Base-by-base conservation (phyloP, 2,113 vertebrate species). In the Ailuropoda melanoleuca region DNA sequence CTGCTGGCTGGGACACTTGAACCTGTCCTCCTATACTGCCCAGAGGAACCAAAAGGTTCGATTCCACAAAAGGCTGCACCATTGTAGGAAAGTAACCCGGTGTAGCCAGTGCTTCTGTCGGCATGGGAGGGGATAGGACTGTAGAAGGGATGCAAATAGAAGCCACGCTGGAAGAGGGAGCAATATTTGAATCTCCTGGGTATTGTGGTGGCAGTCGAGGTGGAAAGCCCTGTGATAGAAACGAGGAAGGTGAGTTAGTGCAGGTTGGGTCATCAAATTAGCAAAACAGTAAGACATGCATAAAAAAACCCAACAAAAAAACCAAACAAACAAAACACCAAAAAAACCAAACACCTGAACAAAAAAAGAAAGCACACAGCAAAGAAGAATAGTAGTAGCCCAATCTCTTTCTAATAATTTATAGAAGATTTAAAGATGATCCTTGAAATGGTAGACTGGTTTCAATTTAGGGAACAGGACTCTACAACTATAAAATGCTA, bases 81-180 rank as follows among this genome's bases (percentile, higher is more conserved):
- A 97, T 78, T 89, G 98, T 88, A 97, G 99, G 97, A 90, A 99
- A 98, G 94, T 99, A 99, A 85, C 97, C 98, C 5, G 99, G 82
- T 96, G 99, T 97, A 97, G 98, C 95, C 97, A 99, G 31, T 10
- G 97, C 97, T 92, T 99, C 99, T 87, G 99, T 13, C 0, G 98
- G 97, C 86, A 98, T 84, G 93, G 99, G 98, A 98, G 99, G 99
- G 96, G 99, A 99, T 6, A 99, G 95, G 14, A 99, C 98, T 43
- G 99, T 97, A 98, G 99, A 98, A 97, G 99, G 98, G 93, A 99
- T 24, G 98, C 99, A 99, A 98, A 98, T 98, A 98, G 99, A 99
- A 96, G 98, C 98, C 98, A 98, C 98, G 37, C 95, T 98, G 93
- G 99, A 98, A 90, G 99, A 98, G 64, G 99, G 97, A 90, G 96